These are phyloP conservation scores for Sinelater perroti DNA, from an alignment of 2,888 invertebrate genomes.

Conservation along the genomic window DNA sequence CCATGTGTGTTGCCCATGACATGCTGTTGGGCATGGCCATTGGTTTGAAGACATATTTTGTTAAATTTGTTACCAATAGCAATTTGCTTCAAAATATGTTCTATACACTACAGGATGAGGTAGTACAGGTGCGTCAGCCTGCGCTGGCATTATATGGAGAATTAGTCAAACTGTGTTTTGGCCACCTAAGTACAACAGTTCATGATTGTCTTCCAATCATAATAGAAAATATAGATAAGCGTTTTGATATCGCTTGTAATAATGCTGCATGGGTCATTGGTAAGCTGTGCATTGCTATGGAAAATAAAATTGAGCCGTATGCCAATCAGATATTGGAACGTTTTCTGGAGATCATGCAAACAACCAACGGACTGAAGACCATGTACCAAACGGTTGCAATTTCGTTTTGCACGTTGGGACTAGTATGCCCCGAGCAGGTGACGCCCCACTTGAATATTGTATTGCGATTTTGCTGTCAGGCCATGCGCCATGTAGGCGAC, in stretches of 20 bases:
- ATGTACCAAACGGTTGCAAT: slow-evolving; percentile 99
- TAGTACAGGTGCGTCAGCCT: slow-evolving; percentile 78
- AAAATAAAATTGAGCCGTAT: slow-evolving; percentile 90
- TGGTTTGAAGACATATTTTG: slow-evolving; percentile 74
- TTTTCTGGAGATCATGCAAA: slow-evolving; percentile 92
- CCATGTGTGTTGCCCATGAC: slow-evolving; percentile 80
- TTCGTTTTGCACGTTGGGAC: slow-evolving; percentile 99
- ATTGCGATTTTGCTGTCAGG: slow-evolving; percentile 98
- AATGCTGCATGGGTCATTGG: slow-evolving; percentile 99
- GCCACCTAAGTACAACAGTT: slow-evolving; percentile 93
- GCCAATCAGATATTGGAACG: slow-evolving; percentile 87
- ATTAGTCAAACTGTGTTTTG: slow-evolving; percentile 79
- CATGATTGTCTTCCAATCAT: slow-evolving; percentile 95
- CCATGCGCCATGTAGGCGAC: slow-evolving; percentile 96
- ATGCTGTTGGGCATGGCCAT: slow-evolving; percentile 76
- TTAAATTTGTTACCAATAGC: slow-evolving; percentile 71
- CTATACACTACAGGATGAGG: slow-evolving; percentile 77
- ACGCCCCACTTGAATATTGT: slow-evolving; percentile 98
- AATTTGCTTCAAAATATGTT: slow-evolving; percentile 73
- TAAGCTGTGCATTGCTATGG: slow-evolving; percentile 95
- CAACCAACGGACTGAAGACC: slow-evolving; percentile 94
- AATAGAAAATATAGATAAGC: slow-evolving; percentile 95
- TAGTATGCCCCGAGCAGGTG: slow-evolving; percentile 98
- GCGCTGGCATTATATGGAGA: slow-evolving; percentile 81
- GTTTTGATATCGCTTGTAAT: slow-evolving; percentile 97